phyloP scores from a whole-genome alignment of 1,140 invertebrate species.

The Reticulitermes speratus region DNA sequence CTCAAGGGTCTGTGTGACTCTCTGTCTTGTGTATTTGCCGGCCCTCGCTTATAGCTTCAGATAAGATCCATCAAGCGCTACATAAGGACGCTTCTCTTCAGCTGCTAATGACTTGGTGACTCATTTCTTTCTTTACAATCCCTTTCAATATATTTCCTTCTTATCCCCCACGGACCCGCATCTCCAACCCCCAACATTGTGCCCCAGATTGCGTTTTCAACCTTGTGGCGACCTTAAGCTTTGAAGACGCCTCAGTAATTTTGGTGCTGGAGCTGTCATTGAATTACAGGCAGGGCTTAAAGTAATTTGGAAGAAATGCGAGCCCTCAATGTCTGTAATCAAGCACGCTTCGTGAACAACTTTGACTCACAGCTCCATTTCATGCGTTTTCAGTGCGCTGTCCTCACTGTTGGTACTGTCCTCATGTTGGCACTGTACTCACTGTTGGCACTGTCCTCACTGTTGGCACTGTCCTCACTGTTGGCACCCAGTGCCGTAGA shows the following conservation, averaged over 20 bases:
- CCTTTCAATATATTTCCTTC: not conserved
- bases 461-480: no score
- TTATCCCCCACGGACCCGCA: not conserved
- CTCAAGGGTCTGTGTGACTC: no score
- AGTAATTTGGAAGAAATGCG: not conserved
- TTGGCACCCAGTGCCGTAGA: no score
- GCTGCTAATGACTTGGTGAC: slow-evolving; percentile 4
- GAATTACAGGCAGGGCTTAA: not conserved
- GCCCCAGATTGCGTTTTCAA: not conserved
- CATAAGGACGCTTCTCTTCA: not conserved
- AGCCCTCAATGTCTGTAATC: not conserved
- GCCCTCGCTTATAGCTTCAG: not conserved
- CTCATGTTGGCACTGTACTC: no score
- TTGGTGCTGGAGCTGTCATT: not conserved
- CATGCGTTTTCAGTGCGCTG: no score
- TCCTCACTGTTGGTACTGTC: no score
- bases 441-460: no score
- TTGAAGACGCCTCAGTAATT: not conserved
- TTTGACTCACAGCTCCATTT: no score
- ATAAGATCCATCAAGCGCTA: not conserved
- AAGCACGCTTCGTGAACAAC: no score
- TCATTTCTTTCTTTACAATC: not conserved
- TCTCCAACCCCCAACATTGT: not conserved
- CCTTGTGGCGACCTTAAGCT: not conserved
- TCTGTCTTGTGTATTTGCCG: no score